Conservation (phyloP, 2,113 vertebrate genomes). For the Kryptolebias marmoratus region DNA sequence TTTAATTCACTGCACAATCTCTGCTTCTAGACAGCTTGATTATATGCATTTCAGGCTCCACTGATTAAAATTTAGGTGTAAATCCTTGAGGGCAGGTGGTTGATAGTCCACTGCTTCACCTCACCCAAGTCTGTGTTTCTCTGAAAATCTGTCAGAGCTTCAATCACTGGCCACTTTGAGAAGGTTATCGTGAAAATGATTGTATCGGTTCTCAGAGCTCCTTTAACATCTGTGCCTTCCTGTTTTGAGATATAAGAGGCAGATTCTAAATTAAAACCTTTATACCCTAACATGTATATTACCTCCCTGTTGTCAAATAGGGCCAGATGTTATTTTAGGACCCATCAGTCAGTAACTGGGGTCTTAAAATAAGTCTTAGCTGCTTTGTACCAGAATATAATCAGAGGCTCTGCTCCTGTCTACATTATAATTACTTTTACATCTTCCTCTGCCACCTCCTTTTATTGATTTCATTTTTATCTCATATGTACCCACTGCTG, state of each 20-base stretch:
- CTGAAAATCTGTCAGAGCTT: background rate
- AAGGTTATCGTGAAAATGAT: no score
- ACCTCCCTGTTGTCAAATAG: background rate
- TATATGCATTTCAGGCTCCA: slow-evolving; percentile 16
- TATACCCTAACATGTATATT: background rate
- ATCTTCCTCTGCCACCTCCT: background rate
- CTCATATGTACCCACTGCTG: slow-evolving; percentile 4
- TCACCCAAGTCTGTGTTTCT: background rate
- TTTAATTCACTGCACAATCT: slow-evolving; percentile 18
- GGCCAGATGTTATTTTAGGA: background rate
- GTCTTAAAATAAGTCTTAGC: no score
- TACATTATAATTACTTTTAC: background rate
- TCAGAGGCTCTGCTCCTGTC: background rate
- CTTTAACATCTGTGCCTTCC: no score
- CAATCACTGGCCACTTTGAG: background rate
- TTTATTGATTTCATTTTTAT: background rate
- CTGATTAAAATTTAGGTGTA: slow-evolving; percentile 19
- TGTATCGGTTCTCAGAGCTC: no score
- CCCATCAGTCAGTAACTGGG: background rate
- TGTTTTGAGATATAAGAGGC: no score
- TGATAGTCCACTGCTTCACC: background rate
- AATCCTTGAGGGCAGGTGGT: background rate
- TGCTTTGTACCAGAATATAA: background rate
- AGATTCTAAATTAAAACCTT: background rate
- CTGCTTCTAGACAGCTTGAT: slow-evolving; percentile 31